Conservation (phyloP, 2,113 vertebrate species). For the Salvelinus alpinus region DNA sequence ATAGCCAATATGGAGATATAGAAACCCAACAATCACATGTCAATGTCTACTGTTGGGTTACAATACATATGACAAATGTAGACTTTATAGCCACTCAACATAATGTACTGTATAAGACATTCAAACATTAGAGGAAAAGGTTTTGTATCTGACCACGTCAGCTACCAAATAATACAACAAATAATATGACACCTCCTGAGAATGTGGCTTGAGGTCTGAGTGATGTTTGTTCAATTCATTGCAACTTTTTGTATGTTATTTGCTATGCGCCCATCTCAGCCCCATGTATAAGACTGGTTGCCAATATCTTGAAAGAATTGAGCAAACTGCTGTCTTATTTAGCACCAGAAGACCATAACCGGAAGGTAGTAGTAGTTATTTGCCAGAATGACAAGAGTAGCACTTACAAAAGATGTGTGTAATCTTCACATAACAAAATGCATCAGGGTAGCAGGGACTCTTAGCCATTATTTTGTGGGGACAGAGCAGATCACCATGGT, state of each 20-base stretch:
- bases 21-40: not conserved
- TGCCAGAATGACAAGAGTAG: conserved; percentile 28
- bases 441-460: not conserved
- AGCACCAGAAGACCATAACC: conserved; percentile 49
- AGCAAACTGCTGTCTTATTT: conserved; percentile 24
- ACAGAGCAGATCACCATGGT: conserved; percentile 15
- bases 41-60: not conserved
- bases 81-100: not conserved
- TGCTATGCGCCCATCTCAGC: not conserved
- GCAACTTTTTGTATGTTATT: conserved; percentile 30
- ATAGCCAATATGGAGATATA: conserved; percentile 29
- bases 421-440: not conserved
- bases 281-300: not conserved
- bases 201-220: conserved; percentile 43
- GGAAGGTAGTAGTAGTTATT: conserved; percentile 49
- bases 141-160: conserved; percentile 3
- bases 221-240: conserved; percentile 12
- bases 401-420: conserved; percentile 2
- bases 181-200: conserved; percentile 56
- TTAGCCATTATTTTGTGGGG: not conserved
- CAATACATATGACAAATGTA: not conserved
- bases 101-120: conserved; percentile 19
- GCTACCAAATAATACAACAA: conserved; percentile 25
- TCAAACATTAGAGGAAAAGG: conserved; percentile 32
- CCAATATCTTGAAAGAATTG: conserved; percentile 25